Conservation (phyloP, 64 coral and sea anemone genomes). For the Orbicella faveolata region DNA sequence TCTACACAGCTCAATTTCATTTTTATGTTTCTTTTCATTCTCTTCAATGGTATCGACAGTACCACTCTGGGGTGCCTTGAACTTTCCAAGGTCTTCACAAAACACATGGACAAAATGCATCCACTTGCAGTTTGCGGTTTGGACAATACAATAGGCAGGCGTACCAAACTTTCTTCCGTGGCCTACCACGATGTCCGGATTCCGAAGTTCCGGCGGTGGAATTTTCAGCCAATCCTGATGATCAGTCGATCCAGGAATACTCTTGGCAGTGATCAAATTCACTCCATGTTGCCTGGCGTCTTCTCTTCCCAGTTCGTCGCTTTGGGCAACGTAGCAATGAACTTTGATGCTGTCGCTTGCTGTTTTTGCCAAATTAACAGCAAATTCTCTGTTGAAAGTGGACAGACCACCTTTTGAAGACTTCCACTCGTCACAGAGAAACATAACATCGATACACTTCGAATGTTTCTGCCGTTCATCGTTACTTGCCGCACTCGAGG, state of each 20-base stretch:
- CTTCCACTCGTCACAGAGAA: no score
- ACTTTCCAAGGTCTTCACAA: no score
- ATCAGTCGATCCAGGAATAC: not conserved
- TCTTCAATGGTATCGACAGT: constrained; percentile 19
- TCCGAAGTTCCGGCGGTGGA: not conserved
- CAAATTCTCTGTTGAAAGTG: no score
- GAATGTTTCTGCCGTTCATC: no score
- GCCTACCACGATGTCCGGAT: constrained; percentile 30
- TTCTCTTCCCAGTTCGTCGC: not conserved
- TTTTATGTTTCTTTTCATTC: constrained; percentile 16
- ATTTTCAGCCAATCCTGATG: not conserved
- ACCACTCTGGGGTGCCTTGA: no score
- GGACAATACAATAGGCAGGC: not conserved
- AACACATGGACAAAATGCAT: constrained; percentile 14
- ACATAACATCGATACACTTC: no score
- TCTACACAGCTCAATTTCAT: no score
- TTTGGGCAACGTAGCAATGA: constrained; percentile 25
- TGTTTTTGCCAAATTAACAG: no score
- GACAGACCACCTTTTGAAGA: no score
- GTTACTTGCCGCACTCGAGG: no score
- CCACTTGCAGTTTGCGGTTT: constrained; percentile 17
- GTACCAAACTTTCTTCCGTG: constrained; percentile 44
- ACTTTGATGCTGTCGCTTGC: not conserved
- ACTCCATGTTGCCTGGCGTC: not conserved
- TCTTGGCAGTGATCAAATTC: constrained; percentile 14